Base-by-base conservation (phyloP, 2,797 vertebrate species). In the Sibirionetta formosa region DNA sequence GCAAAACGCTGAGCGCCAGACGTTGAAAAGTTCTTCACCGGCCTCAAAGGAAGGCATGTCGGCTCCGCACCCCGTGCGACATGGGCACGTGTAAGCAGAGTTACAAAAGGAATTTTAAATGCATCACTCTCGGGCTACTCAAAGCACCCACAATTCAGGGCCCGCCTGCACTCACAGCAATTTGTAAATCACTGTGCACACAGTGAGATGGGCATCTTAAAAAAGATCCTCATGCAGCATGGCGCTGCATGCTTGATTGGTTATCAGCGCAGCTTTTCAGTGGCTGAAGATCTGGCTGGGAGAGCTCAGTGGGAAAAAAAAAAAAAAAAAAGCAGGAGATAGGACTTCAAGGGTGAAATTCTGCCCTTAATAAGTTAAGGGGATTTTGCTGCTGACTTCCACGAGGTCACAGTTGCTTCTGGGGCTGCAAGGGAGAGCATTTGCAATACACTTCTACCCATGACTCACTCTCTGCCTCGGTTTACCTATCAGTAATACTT, bases 401-500 rank as follows among this genome's bases (percentile, higher is more conserved):
- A 33, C 1, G 17, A 61, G 56, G 46, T 48, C 54, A 66, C 51
- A 24, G 63, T 35, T 81, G 75, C 51, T 79, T 58, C n/a, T 23
- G 51, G 65, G 27, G 35, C 60, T 57, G 50, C 4, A 6, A 85
- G 15, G 11, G n/a, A 92, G 14, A 91, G 23, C 35, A 57, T 57
- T 88, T 71, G 40, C 69, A 71, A 38, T 3, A 26, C 0, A 0
- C 26, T 90, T 69, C 82, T 48, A 35, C 73, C 54, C 58, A 31
- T 66, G 83, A 93, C 54, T 95, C 29, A 23, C 15, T 3, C 63
- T 38, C 54, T 79, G 70, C 70, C 56, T 90, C 26, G n/a, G 54
- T 88, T 80, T 90, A 93, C 60, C 85, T 51, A 73, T 86, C 93
- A 81, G 86, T 92, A 91, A 80, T 77, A 70, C 44, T 87, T 64